phyloP scores from a whole-genome alignment of 2,797 vertebrate genomes.

The Kryptolebias ocellatus region DNA sequence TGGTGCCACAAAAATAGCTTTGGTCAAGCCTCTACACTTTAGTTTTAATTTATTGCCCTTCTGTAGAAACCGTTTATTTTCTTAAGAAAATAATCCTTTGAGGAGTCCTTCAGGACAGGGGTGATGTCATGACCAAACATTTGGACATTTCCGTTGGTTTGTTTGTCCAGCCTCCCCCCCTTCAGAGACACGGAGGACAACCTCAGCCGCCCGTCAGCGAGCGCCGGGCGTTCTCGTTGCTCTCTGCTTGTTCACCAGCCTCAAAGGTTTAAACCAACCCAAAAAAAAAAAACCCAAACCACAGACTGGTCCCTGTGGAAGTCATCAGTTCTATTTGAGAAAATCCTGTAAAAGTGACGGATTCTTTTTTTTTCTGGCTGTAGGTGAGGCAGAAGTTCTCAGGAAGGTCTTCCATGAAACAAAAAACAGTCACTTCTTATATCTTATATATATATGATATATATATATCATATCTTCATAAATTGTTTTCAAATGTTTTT shows the following conservation, averaged over 20 bases:
- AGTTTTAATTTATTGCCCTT: not conserved
- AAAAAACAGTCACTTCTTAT: not conserved
- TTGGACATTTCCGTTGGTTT: not conserved
- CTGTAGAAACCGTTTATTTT: not conserved
- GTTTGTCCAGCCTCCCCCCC: not conserved
- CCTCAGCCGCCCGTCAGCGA: not conserved
- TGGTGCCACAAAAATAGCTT: not conserved
- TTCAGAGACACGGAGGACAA: not conserved
- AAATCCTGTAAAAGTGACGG: slow-evolving; percentile 53
- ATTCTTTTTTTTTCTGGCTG: slow-evolving; percentile 24
- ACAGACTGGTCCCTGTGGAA: slow-evolving; percentile 44
- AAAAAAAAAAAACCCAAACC: slow-evolving; percentile 44
- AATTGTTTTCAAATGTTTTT: no score
- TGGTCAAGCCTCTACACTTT: not conserved
- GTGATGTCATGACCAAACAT: not conserved
- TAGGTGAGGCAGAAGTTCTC: not conserved
- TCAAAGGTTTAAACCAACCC: slow-evolving; percentile 43
- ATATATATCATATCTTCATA: no score
- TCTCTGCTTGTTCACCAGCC: slow-evolving; percentile 22
- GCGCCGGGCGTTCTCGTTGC: slow-evolving; percentile 13
- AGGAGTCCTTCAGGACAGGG: not conserved
- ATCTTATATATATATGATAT: no score
- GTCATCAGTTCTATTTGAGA: slow-evolving; percentile 56
- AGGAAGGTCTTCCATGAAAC: not conserved
- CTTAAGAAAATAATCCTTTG: not conserved